Evolutionary conservation across 2,113 vertebrate species (phyloP), one percentile per base, ranked within the genome.

Genomic region (Phyllostomus discolor): DNA sequence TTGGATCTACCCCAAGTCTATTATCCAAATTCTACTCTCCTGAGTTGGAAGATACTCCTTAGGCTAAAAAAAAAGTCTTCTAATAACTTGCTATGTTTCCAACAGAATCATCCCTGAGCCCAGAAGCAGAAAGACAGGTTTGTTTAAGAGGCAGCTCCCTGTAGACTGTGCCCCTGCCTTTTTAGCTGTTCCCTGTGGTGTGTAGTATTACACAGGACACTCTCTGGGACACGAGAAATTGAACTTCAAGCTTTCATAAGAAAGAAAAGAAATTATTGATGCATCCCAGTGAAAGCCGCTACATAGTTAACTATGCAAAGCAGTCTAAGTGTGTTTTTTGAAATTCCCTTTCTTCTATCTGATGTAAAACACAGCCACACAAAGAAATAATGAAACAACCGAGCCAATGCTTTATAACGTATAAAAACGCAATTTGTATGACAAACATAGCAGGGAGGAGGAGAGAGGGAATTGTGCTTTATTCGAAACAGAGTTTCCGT

Each of bases 331-430:
- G 35, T 50, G 5, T 26, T 88, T 57, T 80, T 67, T 70, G 0
- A 80, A 52, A 46, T 70, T 79, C 17, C 69, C 83, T 87, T 80
- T 54, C 70, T 70, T 66, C 43, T 67, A 59, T 1, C 46, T 94
- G 80, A 83, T 94, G 88, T 97, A 69, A 95, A 88, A 93, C 62
- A 57, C 66, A 92, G 66, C n/a, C 12, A 41, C 38, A 66, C 35
- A 70, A 72, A 75, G 33, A 38, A 81, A 93, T 96, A 85, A 70
- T 57, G 85, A 72, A 95, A 76, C 88, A 91, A 46, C 38, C 33
- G 15, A 88, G 20, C 26, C 54, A 59, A 20, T 46, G 26, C 4
- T 50, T 95, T 76, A 24, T 72, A 80, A 50, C 67, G 48, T 33
- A 70, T 81, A 91, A 91, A 90, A 88, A 75, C 83, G 20, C 66